These are phyloP conservation scores for Campylorhamphus procurvoides DNA, from an alignment of 2,113 vertebrate species.

Conservation along the genomic window DNA sequence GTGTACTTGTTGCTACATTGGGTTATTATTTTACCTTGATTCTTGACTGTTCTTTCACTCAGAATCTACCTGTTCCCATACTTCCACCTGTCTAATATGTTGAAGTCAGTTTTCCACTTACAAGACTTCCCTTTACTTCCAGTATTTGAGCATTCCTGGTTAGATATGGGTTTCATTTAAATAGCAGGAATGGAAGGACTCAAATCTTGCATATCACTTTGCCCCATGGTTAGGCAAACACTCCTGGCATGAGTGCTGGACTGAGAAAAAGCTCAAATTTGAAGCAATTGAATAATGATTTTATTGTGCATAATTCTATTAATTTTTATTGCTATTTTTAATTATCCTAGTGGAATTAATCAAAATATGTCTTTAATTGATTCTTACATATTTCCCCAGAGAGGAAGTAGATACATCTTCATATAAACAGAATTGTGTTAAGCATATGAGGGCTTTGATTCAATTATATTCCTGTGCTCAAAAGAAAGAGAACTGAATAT, in stretches of 20 bases:
- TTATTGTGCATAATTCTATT: neutral
- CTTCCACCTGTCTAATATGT: neutral
- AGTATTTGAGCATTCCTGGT: neutral
- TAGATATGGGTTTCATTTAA: neutral
- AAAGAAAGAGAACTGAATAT: neutral
- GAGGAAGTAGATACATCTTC: neutral
- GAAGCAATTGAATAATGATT: neutral
- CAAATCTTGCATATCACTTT: neutral
- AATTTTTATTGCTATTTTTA: neutral
- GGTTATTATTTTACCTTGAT: neutral
- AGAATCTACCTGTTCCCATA: neutral
- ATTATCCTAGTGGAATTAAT: neutral
- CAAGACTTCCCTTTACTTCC: neutral
- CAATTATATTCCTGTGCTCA: neutral
- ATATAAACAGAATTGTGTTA: neutral
- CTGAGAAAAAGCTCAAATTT: neutral
- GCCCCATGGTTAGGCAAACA: neutral
- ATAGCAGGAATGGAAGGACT: neutral
- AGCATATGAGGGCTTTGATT: neutral
- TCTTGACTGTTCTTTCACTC: neutral
- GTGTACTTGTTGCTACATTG: neutral
- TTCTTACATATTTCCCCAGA: neutral
- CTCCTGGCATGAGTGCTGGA: neutral
- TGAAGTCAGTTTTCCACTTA: neutral
- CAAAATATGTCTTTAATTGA: neutral